Conservation (phyloP, 2,797 vertebrate genomes). For the Rostrhamus sociabilis region DNA sequence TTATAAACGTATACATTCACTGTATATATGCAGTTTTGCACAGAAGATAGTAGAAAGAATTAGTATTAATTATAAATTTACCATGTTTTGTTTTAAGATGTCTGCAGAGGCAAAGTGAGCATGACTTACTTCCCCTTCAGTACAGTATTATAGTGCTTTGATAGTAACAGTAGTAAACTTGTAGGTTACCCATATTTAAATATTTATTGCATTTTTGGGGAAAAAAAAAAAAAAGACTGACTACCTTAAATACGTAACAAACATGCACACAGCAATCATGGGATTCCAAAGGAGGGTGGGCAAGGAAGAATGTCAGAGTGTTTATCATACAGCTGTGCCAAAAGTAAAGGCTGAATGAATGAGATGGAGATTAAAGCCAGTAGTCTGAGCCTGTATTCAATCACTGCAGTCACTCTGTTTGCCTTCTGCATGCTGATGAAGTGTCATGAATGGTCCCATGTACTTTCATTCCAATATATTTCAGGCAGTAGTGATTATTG, state of each 20-base stretch:
- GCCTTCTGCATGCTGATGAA: constrained; percentile 89
- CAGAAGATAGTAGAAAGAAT: neutral
- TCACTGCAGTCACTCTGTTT: constrained; percentile 79
- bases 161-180: neutral
- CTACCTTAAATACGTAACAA: constrained; percentile 30
- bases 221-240: neutral
- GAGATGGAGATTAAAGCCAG: constrained; percentile 90
- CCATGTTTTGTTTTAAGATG: neutral
- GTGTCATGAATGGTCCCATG: constrained; percentile 87
- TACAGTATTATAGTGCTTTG: neutral
- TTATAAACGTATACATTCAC: neutral
- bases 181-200: neutral
- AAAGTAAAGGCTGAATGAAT: constrained; percentile 85
- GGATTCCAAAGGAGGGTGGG: constrained; percentile 58
- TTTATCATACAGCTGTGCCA: constrained; percentile 89
- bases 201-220: neutral
- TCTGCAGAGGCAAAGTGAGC: neutral
- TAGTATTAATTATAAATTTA: neutral
- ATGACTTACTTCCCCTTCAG: neutral
- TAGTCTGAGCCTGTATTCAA: constrained; percentile 87
- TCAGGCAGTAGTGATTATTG: constrained; percentile 78
- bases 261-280: constrained; percentile 21
- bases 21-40: neutral
- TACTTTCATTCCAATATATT: constrained; percentile 79
- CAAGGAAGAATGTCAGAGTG: constrained; percentile 77